A percentile compares a stretch with the other conserved stretches of the same genome.
Evolutionary conservation across 2,888 invertebrate species (phyloP).

Genomic region (Caenorhabditis virilis): DNA sequence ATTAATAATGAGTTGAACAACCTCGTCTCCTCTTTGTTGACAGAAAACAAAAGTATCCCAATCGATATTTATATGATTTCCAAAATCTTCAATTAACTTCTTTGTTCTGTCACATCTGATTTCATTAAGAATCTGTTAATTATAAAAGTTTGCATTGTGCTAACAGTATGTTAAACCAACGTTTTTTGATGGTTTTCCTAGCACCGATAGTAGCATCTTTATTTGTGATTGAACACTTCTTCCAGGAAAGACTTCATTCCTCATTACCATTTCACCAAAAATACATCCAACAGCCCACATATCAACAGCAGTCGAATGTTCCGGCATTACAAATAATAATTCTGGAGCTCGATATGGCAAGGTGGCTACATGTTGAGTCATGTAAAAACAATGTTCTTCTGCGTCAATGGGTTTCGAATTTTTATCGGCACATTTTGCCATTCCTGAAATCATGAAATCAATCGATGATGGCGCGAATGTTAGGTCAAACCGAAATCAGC

Average conservation of each 20-base stretch:
- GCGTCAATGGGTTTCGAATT: slow-evolving; percentile 51
- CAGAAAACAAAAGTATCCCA: slow-evolving; percentile 31
- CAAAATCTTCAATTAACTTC: slow-evolving; percentile 49
- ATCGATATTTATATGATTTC: slow-evolving; percentile 8
- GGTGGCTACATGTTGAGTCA: slow-evolving; percentile 66
- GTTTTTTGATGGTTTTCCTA: slow-evolving; percentile 59
- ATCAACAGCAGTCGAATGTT: slow-evolving; percentile 65
- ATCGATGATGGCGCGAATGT: no score
- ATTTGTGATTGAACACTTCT: slow-evolving; percentile 63
- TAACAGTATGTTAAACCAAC: slow-evolving; percentile 25
- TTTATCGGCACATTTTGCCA: slow-evolving; percentile 60
- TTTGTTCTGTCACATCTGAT: slow-evolving; percentile 61
- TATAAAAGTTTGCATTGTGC: background rate
- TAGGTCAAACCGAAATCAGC: slow-evolving; percentile 55
- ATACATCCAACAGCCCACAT: slow-evolving; percentile 67
- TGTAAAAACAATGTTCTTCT: slow-evolving; percentile 66
- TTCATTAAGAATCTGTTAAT: slow-evolving; percentile 51
- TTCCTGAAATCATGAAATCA: slow-evolving; percentile 18
- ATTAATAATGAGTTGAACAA: background rate
- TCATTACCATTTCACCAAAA: slow-evolving; percentile 63
- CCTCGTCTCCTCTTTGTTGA: slow-evolving; percentile 12
- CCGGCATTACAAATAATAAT: slow-evolving; percentile 62
- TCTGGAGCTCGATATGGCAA: slow-evolving; percentile 66
- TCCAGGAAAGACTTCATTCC: slow-evolving; percentile 60
- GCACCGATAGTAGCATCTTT: slow-evolving; percentile 55